Evolutionary conservation across 2,797 vertebrate species (phyloP), one percentile per base, ranked within the genome.

Genomic region (Pseudochromis fuscus): DNA sequence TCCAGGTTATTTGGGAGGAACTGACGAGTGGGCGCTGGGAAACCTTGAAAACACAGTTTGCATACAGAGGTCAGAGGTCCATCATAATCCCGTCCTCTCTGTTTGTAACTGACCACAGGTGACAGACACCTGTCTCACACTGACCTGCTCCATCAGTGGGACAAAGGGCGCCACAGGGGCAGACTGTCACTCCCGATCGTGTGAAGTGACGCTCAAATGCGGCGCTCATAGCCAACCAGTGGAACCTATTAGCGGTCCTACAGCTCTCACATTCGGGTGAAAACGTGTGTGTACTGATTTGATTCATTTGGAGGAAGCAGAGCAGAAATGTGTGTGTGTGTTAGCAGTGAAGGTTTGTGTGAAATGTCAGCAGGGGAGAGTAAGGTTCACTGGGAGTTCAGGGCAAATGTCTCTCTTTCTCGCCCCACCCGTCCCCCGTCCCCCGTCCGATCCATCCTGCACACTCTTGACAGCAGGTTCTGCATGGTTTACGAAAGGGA

Each of bases 361-460:
- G 27, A 82, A 87, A 79, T 89, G 86, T 87, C 85, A 84, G 70
- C 42, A 18, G 65, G 65, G 69, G 50, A 51, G 68, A 18, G 57
- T 38, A 51, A 83, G 81, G 89, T 87, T 90, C 86, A 79, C 59
- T 1, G 68, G 57, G 79, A 88, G 87, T 90, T 91, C 81, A 85
- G 0, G 68, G 81, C 23, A 25, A 77, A 62, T 33, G 75, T 81
- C 51, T 75, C 55, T 50, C 45, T 27, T 25, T 28, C 72, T 30
- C 21, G 7, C 44, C 50, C 24, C 0, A 9, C 40, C 18, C 3
- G 3, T 66, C 35, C 52, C 42, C n/a, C 15, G 40, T 16, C 25
- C 72, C 28, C 19, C 2, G 4, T 65, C 37, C 52, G 8, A 78
- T 82, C 57, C 77, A 68, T 77, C 65, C 49, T 24, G 46, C n/a